phyloP scores from a whole-genome alignment of 2,888 invertebrate species.

The Nymphalis c-album region DNA sequence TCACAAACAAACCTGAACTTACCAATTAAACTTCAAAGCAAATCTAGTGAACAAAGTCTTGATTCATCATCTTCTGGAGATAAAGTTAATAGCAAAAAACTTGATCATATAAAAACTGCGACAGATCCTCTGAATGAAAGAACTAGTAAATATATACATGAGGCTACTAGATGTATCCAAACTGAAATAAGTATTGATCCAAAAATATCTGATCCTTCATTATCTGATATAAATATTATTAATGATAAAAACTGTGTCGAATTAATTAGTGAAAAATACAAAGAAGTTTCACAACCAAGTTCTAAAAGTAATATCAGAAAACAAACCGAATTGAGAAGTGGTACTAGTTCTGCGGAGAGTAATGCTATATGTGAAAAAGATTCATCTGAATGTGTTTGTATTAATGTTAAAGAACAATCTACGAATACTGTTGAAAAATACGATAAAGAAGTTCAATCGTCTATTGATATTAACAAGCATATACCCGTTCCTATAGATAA shows the following conservation, averaged over 20 bases:
- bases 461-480: conserved; percentile 21
- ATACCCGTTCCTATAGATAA: conserved; percentile 10
- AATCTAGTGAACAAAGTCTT: conserved; percentile 43
- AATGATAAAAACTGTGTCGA: conserved; percentile 53
- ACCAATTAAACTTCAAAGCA: conserved; percentile 46
- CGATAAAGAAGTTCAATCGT: conserved; percentile 43
- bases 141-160: conserved; percentile 39
- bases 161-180: conserved; percentile 65
- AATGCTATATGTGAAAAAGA: conserved; percentile 8
- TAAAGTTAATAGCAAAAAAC: conserved; percentile 14
- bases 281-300: conserved; percentile 40
- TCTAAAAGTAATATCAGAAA: conserved; percentile 26
- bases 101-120: conserved; percentile 22
- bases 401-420: conserved; percentile 18
- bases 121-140: conserved; percentile 20
- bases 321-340: conserved; percentile 14
- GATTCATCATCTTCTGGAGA: conserved; percentile 38
- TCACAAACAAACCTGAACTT: conserved; percentile 63
- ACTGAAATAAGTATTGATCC: conserved; percentile 75
- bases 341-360: conserved; percentile 25
- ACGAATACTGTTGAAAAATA: conserved; percentile 26
- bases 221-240: conserved; percentile 65
- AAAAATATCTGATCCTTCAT: conserved; percentile 64
- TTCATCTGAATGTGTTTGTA: conserved; percentile 8
- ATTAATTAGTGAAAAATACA: conserved; percentile 54